A percentile compares a stretch with the other conserved stretches of the same genome.
These are phyloP conservation scores for Styela plicata DNA, from an alignment of 23 tunicate species.

Conservation along the genomic window DNA sequence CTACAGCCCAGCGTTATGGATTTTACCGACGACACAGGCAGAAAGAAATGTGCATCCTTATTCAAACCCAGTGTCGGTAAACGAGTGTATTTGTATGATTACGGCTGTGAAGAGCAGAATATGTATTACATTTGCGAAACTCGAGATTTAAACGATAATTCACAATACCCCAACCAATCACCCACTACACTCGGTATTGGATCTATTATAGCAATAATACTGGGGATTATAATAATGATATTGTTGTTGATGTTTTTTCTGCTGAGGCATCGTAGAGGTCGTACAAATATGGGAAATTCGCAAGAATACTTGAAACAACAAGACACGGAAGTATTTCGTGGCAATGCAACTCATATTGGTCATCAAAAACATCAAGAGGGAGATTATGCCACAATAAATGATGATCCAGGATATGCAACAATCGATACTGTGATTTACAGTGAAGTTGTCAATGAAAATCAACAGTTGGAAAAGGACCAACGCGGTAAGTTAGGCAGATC, in stretches of 20 bases:
- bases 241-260: background rate
- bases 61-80: background rate
- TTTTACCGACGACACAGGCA: background rate
- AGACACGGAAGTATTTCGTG: background rate
- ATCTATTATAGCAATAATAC: background rate
- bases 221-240: background rate
- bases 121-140: constrained; percentile 11
- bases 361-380: background rate
- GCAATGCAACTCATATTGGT: background rate
- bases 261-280: background rate
- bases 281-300: background rate
- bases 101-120: background rate
- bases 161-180: background rate
- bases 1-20: background rate
- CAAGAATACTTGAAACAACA: background rate
- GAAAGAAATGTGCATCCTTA: background rate
- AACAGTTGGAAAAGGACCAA: background rate
- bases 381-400: background rate
- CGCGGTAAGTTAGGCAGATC: background rate
- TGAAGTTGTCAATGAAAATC: background rate
- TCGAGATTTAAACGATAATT: background rate
- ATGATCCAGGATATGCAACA: background rate
- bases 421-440: background rate
- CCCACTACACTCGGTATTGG: background rate
- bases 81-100: background rate